These are phyloP conservation scores for Cheirogaleus major DNA, from an alignment of 2,797 vertebrate genomes.

Conservation along the genomic window DNA sequence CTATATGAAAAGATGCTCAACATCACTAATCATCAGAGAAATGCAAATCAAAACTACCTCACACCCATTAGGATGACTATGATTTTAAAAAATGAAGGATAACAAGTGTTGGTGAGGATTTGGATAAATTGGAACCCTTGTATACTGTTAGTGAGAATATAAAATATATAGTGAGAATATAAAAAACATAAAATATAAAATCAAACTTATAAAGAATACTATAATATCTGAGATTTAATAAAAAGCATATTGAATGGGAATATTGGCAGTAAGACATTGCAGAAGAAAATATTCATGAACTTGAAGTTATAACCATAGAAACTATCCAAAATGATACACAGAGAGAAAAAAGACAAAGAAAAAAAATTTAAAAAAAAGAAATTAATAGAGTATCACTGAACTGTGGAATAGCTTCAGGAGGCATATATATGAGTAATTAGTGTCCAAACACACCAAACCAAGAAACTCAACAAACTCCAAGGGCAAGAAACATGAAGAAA, in stretches of 20 bases:
- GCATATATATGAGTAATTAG: neutral
- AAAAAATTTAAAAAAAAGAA: neutral
- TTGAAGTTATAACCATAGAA: neutral
- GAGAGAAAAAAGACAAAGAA: neutral
- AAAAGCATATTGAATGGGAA: neutral
- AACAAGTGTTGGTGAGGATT: neutral
- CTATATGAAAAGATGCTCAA: neutral
- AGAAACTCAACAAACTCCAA: neutral
- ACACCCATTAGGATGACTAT: neutral
- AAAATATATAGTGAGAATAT: neutral
- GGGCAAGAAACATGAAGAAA: neutral
- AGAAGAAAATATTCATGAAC: neutral
- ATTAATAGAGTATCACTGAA: neutral
- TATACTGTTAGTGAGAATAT: neutral
- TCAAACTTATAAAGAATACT: neutral
- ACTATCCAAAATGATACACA: neutral
- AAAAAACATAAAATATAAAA: neutral
- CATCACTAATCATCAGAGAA: neutral
- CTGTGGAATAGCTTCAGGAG: neutral
- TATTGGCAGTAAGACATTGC: neutral
- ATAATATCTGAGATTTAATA: neutral
- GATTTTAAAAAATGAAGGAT: neutral
- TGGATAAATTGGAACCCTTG: neutral
- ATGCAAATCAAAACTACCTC: neutral
- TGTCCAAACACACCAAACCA: neutral